Evolutionary conservation across 1,140 invertebrate genomes (phyloP).

Genomic region (Heliconius himera): DNA sequence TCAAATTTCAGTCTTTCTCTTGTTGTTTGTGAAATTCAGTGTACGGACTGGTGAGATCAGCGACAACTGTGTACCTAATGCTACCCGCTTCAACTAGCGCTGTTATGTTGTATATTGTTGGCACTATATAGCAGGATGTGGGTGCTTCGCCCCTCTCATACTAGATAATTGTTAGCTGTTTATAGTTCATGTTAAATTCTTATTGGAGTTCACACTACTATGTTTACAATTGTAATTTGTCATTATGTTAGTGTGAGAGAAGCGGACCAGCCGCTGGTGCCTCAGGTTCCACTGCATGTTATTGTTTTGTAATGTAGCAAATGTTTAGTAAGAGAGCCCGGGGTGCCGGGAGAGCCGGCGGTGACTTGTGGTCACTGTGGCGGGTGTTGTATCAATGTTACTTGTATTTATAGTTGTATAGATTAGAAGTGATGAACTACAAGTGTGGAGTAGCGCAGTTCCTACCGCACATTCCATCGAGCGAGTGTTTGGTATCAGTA

Average conservation of each 20-base stretch:
- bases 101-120: conserved; percentile 72
- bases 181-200: conserved; percentile 41
- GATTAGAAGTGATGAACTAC: conserved; percentile 67
- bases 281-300: conserved; percentile 62
- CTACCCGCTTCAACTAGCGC: conserved; percentile 73
- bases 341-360: conserved; percentile 34
- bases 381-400: conserved; percentile 65
- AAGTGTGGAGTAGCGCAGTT: conserved; percentile 62
- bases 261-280: conserved; percentile 44
- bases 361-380: conserved; percentile 26
- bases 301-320: conserved; percentile 73
- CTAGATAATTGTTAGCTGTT: conserved; percentile 39
- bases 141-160: conserved; percentile 45
- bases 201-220: conserved; percentile 49
- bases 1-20: conserved; percentile 69
- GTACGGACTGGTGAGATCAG: conserved; percentile 63
- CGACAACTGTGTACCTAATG: conserved; percentile 63
- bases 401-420: conserved; percentile 75
- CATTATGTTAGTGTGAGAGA: conserved; percentile 40
- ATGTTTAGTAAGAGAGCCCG: conserved; percentile 52
- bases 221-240: conserved; percentile 32
- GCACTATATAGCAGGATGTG: conserved; percentile 56
- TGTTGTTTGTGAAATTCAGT: conserved; percentile 71
- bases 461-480: conserved; percentile 77
- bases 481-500: conserved; percentile 78